phyloP scores from a whole-genome alignment of 2,888 invertebrate species.

The Drosophila anceps region DNA sequence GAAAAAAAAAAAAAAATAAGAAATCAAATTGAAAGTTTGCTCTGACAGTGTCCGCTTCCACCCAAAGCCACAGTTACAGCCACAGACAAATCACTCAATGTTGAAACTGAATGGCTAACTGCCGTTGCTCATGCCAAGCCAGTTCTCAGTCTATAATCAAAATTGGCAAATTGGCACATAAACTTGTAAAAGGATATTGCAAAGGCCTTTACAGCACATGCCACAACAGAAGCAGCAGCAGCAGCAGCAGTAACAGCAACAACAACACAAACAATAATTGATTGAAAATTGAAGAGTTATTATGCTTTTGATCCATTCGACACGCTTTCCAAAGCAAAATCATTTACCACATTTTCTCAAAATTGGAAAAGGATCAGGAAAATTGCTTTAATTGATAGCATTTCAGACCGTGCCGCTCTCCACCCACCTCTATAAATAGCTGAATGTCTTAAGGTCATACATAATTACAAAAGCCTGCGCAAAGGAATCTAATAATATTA shows the following conservation, averaged over 20 bases:
- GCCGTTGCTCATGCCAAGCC: neutral
- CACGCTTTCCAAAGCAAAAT: conserved; percentile 4
- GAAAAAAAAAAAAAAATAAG: neutral
- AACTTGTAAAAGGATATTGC: conserved; percentile 5
- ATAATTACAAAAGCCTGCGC: neutral
- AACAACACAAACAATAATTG: conserved; percentile 28
- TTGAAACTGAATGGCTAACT: neutral
- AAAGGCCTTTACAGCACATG: neutral
- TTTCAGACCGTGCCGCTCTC: neutral
- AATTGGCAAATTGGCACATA: conserved; percentile 16
- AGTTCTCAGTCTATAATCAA: neutral
- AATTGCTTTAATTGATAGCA: conserved; percentile 1
- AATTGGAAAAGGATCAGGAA: conserved; percentile 5
- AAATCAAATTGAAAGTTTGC: conserved; percentile 21
- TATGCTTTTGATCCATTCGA: conserved; percentile 47
- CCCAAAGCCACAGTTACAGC: neutral
- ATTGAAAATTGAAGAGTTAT: conserved; percentile 51
- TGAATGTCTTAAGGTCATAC: neutral
- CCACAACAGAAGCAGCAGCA: conserved; percentile 10
- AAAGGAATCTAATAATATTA: conserved; percentile 1
- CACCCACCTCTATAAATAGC: neutral
- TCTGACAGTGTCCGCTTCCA: too few species aligned
- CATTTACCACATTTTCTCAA: conserved; percentile 4
- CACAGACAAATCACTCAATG: neutral
- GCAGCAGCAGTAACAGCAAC: too few species aligned